Conservation (phyloP, 2,797 vertebrate species). For the Oceanodroma leucorhoa region DNA sequence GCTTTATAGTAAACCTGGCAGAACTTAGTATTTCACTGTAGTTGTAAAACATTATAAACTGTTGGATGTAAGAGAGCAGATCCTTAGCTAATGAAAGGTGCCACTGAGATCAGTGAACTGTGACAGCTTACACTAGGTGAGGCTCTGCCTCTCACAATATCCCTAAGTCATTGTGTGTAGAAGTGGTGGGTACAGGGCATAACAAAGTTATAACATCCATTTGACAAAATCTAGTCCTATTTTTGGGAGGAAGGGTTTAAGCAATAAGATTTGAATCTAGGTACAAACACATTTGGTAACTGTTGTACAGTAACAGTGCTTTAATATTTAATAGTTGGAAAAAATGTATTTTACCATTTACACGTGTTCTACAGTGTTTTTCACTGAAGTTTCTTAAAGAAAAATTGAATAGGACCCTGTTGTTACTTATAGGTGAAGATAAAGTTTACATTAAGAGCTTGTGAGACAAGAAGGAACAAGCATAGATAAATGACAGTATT, state of each 20-base stretch:
- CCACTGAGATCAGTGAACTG: not conserved
- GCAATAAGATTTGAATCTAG: not conserved
- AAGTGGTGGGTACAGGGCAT: not conserved
- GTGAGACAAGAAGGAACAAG: not conserved
- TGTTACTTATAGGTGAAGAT: not conserved
- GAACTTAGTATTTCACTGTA: not conserved
- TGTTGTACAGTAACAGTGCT: not conserved
- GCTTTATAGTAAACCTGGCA: not conserved
- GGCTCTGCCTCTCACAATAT: not conserved
- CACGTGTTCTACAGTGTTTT: not conserved
- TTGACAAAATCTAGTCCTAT: not conserved
- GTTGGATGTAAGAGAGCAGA: not conserved
- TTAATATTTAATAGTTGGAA: not conserved
- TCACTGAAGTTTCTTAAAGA: not conserved
- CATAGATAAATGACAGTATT: not conserved
- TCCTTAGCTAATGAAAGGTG: not conserved
- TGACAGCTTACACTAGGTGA: not conserved
- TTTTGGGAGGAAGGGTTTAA: not conserved
- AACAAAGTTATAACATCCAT: rapidly evolving
- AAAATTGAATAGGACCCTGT: not conserved
- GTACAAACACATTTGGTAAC: not conserved
- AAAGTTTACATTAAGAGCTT: not conserved
- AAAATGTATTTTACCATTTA: not conserved
- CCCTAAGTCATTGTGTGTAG: rapidly evolving
- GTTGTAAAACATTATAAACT: no score